Evolutionary conservation across 2,113 vertebrate genomes (phyloP).

Genomic region (Alouatta palliata): DNA sequence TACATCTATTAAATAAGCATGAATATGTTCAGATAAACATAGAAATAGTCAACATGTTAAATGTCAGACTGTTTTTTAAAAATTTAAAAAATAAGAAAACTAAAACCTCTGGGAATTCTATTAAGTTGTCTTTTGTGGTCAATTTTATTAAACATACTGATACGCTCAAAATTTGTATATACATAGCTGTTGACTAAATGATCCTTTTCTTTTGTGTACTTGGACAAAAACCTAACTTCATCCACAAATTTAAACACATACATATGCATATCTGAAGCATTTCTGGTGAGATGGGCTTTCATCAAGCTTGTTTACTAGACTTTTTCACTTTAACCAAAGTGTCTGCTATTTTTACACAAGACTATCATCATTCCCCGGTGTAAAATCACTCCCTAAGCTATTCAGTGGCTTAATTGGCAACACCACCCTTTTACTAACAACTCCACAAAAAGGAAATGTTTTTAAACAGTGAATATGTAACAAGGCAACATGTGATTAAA

Average conservation of each 20-base stretch:
- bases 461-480: slow-evolving; percentile 80
- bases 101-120: not conserved
- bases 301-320: slow-evolving; percentile 40
- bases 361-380: slow-evolving; percentile 69
- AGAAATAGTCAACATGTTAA: not conserved
- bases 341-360: slow-evolving; percentile 66
- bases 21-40: not conserved
- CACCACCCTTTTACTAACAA: slow-evolving; percentile 76
- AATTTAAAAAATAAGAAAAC: not conserved
- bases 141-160: slow-evolving; percentile 21
- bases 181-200: not conserved
- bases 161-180: not conserved
- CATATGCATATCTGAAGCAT: not conserved
- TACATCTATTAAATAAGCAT: not conserved
- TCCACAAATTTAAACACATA: not conserved
- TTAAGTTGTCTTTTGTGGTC: not conserved
- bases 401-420: slow-evolving; percentile 80
- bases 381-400: slow-evolving; percentile 73
- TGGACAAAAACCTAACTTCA: not conserved
- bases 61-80: not conserved
- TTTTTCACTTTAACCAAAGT: slow-evolving; percentile 49
- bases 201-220: not conserved
- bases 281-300: slow-evolving; percentile 38
- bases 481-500: slow-evolving; percentile 87
- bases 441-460: slow-evolving; percentile 82